phyloP scores from a whole-genome alignment of 2,113 vertebrate genomes.

The Neopipo cinnamomea region DNA sequence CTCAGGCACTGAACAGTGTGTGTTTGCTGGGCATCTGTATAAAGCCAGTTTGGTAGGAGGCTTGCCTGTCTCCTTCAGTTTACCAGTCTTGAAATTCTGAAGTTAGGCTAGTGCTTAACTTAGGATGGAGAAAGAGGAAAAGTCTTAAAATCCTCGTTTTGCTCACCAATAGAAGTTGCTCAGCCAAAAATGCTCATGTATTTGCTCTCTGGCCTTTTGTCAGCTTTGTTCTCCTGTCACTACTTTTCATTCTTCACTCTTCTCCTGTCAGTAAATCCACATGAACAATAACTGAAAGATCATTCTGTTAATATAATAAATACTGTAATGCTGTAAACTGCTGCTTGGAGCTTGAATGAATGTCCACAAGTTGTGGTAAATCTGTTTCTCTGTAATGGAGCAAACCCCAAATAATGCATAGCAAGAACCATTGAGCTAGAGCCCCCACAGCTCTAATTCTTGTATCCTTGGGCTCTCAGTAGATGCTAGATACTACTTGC shows the following conservation, averaged over 20 bases:
- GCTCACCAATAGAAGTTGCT: not conserved
- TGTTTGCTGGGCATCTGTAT: not conserved
- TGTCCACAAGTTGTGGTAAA: not conserved
- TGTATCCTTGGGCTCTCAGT: conserved; percentile 41
- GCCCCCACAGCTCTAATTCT: conserved; percentile 6
- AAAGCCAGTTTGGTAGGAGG: not conserved
- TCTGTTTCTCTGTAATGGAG: conserved; percentile 20
- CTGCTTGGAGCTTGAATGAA: conserved; percentile 24
- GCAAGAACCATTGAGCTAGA: not conserved
- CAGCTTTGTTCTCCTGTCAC: not conserved
- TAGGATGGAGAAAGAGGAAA: not conserved
- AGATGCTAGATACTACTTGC: not conserved
- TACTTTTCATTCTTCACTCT: not conserved
- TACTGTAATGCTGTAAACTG: not conserved
- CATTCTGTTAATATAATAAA: conserved; percentile 28
- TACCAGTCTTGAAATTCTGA: not conserved
- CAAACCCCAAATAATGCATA: not conserved
- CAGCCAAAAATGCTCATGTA: not conserved
- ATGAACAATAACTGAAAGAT: conserved; percentile 7
- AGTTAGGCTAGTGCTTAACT: not conserved
- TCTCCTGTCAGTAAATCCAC: not conserved
- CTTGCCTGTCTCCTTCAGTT: not conserved
- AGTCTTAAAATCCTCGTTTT: not conserved
- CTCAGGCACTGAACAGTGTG: not conserved
- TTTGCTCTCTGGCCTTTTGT: not conserved